Base-by-base conservation (phyloP, 1,140 invertebrate genomes). In the Drosophila rufa region DNA sequence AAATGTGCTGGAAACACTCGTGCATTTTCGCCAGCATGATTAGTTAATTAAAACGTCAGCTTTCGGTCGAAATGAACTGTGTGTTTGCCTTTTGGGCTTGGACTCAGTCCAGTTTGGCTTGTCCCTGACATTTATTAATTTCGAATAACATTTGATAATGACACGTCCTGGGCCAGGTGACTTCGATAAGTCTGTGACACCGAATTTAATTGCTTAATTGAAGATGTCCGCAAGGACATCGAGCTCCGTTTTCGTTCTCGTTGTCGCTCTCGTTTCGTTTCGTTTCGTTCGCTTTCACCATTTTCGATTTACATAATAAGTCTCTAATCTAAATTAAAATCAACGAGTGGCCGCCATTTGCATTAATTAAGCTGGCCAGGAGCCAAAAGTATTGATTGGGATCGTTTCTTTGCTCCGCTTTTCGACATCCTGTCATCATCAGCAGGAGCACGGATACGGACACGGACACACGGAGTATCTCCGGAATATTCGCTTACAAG, bases 241-340 rank as follows among this genome's bases (percentile, higher is more conserved):
- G 25, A n/a, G 59, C 57, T 47, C 55, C 33, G 9, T 11, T 36
- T 45, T 2, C 12, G 7, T 14, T 36, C 25, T 6, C 8, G 19
- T n/a, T 56, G 22, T 55, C 51, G 15, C 38, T 38, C 36, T 22
- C 50, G 17, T 53, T 14, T 22, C 45, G 17, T 53, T 14, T 22
- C 45, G 19, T 14, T 47, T 51, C 36, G 19, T 84, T 74, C 61
- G 48, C 60, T 69, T 62, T 56, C 53, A 42, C 69, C 70, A 71
- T 68, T 78, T 65, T 77, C 69, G 60, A 82, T 86, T 86, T 86
- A 82, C 82, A 86, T 86, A 86, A 86, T 76, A 86, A 79, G 79
- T 75, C 77, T 61, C 40, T 78, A 87, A 87, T 87, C 84, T 89
- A 89, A 87, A 89, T 87, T 80, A 87, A 87, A 87, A 87, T 87